Conservation (phyloP, 1,140 invertebrate genomes). For the Aphelinus certus region DNA sequence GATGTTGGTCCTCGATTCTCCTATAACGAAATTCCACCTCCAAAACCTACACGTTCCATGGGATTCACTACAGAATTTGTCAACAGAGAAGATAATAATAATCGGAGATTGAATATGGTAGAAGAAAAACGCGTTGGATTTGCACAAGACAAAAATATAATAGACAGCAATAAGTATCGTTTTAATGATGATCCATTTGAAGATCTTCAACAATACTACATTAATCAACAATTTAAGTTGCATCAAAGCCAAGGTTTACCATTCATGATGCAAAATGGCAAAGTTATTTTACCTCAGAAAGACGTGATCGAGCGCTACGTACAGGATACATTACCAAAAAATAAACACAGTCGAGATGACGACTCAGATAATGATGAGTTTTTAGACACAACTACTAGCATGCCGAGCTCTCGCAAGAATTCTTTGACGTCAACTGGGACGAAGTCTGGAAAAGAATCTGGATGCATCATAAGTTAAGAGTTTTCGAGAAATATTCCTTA, state of each 20-base stretch:
- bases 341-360: slow-evolving; percentile 43
- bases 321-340: slow-evolving; percentile 43
- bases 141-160: slow-evolving; percentile 6
- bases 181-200: slow-evolving; percentile 47
- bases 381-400: slow-evolving; percentile 61
- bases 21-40: slow-evolving; percentile 40
- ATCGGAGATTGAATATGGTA: slow-evolving; percentile 1
- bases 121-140: slow-evolving; percentile 47
- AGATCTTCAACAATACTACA: slow-evolving; percentile 52
- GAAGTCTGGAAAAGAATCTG: slow-evolving; percentile 49
- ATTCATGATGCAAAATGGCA: slow-evolving; percentile 45
- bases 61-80: slow-evolving; percentile 48
- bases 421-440: slow-evolving; percentile 57
- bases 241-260: slow-evolving; percentile 39
- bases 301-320: slow-evolving; percentile 57
- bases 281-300: slow-evolving; percentile 47
- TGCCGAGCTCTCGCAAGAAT: slow-evolving; percentile 50
- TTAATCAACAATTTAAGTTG: slow-evolving; percentile 40
- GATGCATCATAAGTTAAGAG: slow-evolving; percentile 55
- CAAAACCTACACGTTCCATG: slow-evolving; percentile 37
- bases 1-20: slow-evolving; percentile 34
- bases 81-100: slow-evolving; percentile 5
- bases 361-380: slow-evolving; percentile 63
- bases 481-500: background rate
- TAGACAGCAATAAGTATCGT: slow-evolving; percentile 41